A percentile compares a stretch with the other conserved stretches of the same genome.
phyloP scores from a whole-genome alignment of 2,888 invertebrate species.

The Ethmia dodecea region DNA sequence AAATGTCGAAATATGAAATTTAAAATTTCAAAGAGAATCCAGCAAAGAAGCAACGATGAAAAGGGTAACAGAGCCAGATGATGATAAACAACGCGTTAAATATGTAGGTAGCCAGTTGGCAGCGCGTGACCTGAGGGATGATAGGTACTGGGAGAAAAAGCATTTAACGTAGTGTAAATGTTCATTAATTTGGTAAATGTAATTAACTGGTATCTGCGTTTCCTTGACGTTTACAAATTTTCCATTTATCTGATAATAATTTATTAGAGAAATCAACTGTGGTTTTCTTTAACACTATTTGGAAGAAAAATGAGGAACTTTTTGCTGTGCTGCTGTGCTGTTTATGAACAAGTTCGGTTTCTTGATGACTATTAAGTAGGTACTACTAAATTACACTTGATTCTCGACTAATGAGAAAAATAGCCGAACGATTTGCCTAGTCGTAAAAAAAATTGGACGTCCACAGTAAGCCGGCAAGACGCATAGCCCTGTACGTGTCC shows the following conservation, averaged over 20 bases:
- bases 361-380: too few species aligned
- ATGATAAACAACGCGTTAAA: slow-evolving; percentile 63
- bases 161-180: too few species aligned
- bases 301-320: too few species aligned
- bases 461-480: slow-evolving; percentile 70
- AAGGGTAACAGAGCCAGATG: slow-evolving; percentile 39
- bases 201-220: too few species aligned
- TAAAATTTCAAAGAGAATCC: slow-evolving; percentile 24
- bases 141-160: slow-evolving; percentile 18
- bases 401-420: slow-evolving; percentile 60
- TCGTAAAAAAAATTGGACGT: slow-evolving; percentile 62
- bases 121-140: slow-evolving; percentile 33
- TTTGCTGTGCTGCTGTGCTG: too few species aligned
- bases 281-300: too few species aligned
- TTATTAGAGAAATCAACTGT: too few species aligned
- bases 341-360: too few species aligned
- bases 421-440: slow-evolving; percentile 54
- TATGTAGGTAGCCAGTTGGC: slow-evolving; percentile 33
- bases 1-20: slow-evolving; percentile 14
- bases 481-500: slow-evolving; percentile 72
- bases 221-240: too few species aligned
- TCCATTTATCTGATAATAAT: too few species aligned
- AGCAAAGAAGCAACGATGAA: slow-evolving; percentile 47
- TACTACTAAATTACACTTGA: slow-evolving; percentile 50
- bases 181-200: too few species aligned